Evolutionary conservation across 2,113 vertebrate species (phyloP).

Genomic region (Polyodon spathula): DNA sequence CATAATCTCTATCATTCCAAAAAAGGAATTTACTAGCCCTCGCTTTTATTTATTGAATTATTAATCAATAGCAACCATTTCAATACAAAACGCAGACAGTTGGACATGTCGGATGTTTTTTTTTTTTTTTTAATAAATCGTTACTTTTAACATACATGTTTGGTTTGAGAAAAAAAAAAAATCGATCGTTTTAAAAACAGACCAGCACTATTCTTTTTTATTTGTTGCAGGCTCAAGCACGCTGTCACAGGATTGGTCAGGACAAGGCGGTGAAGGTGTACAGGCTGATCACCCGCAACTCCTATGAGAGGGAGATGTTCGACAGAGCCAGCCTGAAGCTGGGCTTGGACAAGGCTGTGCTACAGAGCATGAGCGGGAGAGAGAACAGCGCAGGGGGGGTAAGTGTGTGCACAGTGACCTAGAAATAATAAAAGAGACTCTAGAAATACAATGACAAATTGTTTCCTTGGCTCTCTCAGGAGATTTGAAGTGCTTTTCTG

Average conservation of each 20-base stretch:
- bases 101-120: too few relatives aligned
- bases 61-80: too few relatives aligned
- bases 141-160: too few relatives aligned
- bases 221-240: conserved; percentile 80
- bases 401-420: conserved; percentile 31
- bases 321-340: conserved; percentile 93
- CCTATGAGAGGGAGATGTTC: conserved; percentile 95
- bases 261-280: conserved; percentile 98
- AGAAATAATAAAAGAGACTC: neutral
- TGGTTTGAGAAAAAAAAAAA: too few relatives aligned
- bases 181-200: too few relatives aligned
- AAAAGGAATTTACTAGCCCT: too few relatives aligned
- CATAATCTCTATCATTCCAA: too few relatives aligned
- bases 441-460: neutral
- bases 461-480: neutral
- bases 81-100: too few relatives aligned
- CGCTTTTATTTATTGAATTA: too few relatives aligned
- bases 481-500: neutral
- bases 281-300: conserved; percentile 91
- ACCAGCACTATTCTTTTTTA: too few relatives aligned
- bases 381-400: conserved; percentile 89
- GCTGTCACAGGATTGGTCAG: conserved; percentile 95
- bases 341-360: conserved; percentile 91
- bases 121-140: too few relatives aligned
- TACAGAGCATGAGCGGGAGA: conserved; percentile 97